Percentiles rank a stretch among this genome's conserved stretches.
These are phyloP conservation scores for Erpornis zantholeuca DNA, from an alignment of 2,113 vertebrate species.

Conservation along the genomic window DNA sequence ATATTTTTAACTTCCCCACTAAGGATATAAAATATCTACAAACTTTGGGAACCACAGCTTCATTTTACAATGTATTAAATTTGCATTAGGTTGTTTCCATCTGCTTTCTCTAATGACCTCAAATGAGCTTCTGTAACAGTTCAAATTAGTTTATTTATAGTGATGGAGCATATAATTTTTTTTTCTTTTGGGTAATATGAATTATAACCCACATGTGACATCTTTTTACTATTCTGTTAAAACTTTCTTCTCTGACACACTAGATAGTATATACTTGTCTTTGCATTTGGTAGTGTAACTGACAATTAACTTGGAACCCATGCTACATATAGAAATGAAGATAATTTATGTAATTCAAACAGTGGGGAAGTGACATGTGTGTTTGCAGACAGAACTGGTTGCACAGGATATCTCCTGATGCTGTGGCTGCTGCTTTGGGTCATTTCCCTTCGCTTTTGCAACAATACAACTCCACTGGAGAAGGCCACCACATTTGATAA, in stretches of 20 bases:
- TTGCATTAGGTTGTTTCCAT: neutral
- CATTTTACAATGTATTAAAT: neutral
- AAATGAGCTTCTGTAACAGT: neutral
- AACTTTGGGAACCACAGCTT: neutral
- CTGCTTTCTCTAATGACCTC: neutral
- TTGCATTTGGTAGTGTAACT: neutral
- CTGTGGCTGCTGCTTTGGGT: neutral
- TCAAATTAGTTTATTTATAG: neutral
- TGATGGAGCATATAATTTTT: neutral
- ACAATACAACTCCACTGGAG: neutral
- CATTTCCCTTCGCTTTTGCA: neutral
- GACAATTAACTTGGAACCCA: neutral
- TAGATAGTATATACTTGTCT: neutral
- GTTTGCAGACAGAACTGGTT: neutral
- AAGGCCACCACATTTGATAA: neutral
- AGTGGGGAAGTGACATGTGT: neutral
- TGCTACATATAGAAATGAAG: neutral
- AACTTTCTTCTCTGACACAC: neutral
- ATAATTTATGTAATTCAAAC: neutral
- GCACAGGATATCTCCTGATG: neutral
- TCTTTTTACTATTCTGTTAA: neutral
- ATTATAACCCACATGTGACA: neutral
- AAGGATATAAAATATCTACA: neutral
- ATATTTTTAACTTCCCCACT: neutral
- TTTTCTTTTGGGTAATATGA: neutral